Evolutionary conservation across 2,113 vertebrate genomes (phyloP).

Genomic region (Meleagris gallopavo): DNA sequence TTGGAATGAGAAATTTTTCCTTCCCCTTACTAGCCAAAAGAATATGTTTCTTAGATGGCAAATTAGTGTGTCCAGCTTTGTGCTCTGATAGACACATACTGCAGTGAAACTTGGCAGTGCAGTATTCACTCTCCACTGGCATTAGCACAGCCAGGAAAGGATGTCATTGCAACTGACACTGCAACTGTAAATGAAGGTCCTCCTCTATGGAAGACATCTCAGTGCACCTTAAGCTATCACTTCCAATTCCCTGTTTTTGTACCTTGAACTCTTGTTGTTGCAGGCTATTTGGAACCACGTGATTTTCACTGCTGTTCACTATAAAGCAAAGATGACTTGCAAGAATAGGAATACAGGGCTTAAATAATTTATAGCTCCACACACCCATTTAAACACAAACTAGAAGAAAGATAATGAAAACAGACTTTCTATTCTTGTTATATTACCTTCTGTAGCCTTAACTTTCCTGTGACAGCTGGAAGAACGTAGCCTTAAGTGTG

Average conservation of each 20-base stretch:
- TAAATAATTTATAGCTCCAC: not conserved
- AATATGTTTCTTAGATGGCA: not conserved
- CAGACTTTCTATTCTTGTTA: not conserved
- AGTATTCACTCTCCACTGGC: not conserved
- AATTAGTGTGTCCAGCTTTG: not conserved
- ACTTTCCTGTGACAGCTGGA: constrained; percentile 28
- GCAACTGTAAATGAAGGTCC: not conserved
- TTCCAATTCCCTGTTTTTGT: not conserved
- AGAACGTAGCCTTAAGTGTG: not conserved
- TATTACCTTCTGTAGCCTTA: constrained; percentile 1
- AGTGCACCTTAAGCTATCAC: fast-evolving
- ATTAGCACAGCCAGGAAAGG: not conserved
- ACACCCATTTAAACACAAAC: not conserved
- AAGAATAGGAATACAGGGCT: not conserved
- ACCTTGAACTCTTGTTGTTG: not conserved
- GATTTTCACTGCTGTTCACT: not conserved
- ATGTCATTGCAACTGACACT: not conserved
- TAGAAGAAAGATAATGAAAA: constrained; percentile 1
- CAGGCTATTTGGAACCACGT: not conserved
- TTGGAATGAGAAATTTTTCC: not conserved
- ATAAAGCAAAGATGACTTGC: not conserved
- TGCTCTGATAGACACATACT: not conserved
- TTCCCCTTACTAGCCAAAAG: not conserved
- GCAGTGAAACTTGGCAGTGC: fast-evolving
- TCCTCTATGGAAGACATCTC: not conserved